phyloP scores from a whole-genome alignment of 2,888 invertebrate species.

The Microctonus aethiopoides region DNA sequence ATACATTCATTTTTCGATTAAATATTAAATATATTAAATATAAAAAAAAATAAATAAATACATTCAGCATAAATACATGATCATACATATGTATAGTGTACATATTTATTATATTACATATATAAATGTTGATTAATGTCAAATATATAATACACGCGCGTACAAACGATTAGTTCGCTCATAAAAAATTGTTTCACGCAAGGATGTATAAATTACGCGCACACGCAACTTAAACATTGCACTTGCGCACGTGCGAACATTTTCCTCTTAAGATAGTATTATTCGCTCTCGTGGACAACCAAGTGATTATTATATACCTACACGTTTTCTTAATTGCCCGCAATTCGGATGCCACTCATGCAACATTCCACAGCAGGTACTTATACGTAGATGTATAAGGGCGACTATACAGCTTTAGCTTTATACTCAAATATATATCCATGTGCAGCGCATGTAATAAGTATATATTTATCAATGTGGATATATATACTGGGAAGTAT shows the following conservation, averaged over 20 bases:
- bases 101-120: background rate
- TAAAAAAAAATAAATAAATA: conserved; percentile 2
- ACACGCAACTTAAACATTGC: background rate
- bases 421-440: background rate
- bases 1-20: too few relatives aligned
- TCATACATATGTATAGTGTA: background rate
- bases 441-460: too few relatives aligned
- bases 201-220: background rate
- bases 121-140: background rate
- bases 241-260: conserved; percentile 20
- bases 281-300: conserved; percentile 3
- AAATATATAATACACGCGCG: background rate
- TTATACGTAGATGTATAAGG: conserved; percentile 17
- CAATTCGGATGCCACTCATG: conserved; percentile 23
- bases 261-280: background rate
- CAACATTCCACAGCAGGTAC: conserved; percentile 22
- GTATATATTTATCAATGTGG: conserved; percentile 13
- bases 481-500: conserved; percentile 22
- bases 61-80: background rate
- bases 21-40: background rate
- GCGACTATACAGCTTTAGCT: background rate
- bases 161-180: conserved; percentile 18
- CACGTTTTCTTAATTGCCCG: conserved; percentile 22
- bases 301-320: conserved; percentile 18
- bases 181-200: conserved; percentile 7